phyloP scores from a whole-genome alignment of 1,140 invertebrate species.

The Amphibalanus amphitrite region DNA sequence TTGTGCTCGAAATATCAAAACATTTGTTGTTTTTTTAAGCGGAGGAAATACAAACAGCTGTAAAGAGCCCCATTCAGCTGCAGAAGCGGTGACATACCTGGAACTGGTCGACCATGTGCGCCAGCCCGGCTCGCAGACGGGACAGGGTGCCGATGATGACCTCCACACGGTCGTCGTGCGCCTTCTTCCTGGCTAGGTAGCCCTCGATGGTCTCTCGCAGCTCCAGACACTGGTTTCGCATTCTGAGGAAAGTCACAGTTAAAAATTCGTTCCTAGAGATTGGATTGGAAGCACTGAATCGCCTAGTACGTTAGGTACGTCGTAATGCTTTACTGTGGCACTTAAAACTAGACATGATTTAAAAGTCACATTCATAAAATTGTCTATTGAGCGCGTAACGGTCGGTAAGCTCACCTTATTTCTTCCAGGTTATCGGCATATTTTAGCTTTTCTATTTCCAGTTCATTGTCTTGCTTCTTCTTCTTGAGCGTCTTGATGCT shows the following conservation, averaged over 20 bases:
- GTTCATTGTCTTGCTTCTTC: background rate
- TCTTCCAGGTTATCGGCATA: background rate
- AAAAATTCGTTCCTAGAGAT: too few relatives aligned
- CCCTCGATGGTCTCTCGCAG: background rate
- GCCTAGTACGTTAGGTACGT: too few relatives aligned
- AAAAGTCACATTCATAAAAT: too few relatives aligned
- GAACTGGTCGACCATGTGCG: background rate
- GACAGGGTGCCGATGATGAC: background rate
- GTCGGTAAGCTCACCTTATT: background rate
- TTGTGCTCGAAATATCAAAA: too few relatives aligned
- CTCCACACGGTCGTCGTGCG: background rate
- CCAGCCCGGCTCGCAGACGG: background rate
- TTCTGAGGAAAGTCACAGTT: too few relatives aligned
- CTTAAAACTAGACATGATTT: too few relatives aligned
- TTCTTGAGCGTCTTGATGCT: background rate
- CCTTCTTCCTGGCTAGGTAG: background rate
- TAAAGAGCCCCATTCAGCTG: too few relatives aligned
- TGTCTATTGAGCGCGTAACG: too few relatives aligned
- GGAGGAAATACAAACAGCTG: too few relatives aligned
- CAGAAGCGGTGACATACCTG: background rate
- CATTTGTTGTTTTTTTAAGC: too few relatives aligned
- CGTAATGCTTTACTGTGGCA: too few relatives aligned
- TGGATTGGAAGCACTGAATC: too few relatives aligned
- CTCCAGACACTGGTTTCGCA: background rate
- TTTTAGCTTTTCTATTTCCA: background rate